Evolutionary conservation across 2,113 vertebrate genomes (phyloP).

Genomic region (Clarias magur): DNA sequence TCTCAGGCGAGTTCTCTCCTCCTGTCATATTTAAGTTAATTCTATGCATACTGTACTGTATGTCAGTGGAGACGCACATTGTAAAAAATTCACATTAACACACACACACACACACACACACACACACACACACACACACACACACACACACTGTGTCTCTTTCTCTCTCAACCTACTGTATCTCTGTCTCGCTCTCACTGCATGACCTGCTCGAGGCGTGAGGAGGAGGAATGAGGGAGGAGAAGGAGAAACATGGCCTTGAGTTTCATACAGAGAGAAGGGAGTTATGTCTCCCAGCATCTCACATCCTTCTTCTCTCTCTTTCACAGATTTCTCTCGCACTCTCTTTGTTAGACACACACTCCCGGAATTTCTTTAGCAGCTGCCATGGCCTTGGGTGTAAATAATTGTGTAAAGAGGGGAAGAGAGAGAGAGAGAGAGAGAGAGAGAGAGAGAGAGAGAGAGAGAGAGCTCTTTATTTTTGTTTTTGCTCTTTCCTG

Average conservation of each 20-base stretch:
- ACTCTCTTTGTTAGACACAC: constrained; percentile 59
- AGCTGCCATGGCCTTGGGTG: constrained; percentile 60
- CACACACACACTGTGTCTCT: neutral
- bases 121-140: neutral
- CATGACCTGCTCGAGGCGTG: constrained; percentile 13
- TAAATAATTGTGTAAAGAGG: constrained; percentile 49
- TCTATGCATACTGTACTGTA: neutral
- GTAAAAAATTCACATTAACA: neutral
- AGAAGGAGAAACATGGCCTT: constrained; percentile 73
- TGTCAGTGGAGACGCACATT: neutral
- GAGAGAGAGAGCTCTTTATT: neutral
- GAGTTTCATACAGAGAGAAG: constrained; percentile 64
- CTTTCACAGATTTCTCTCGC: constrained; percentile 56
- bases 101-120: neutral
- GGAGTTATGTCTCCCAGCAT: constrained; percentile 44
- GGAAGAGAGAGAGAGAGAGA: neutral
- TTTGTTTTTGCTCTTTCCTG: neutral
- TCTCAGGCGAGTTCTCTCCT: neutral
- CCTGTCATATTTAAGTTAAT: neutral
- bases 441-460: neutral
- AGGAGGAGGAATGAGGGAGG: constrained; percentile 54
- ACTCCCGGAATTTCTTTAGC: constrained; percentile 66
- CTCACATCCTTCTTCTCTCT: constrained; percentile 44
- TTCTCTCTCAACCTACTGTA: neutral
- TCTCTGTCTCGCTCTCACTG: constrained; percentile 1